These are phyloP conservation scores for Coenonympha arcania DNA, from an alignment of 2,888 invertebrate species.

Conservation along the genomic window DNA sequence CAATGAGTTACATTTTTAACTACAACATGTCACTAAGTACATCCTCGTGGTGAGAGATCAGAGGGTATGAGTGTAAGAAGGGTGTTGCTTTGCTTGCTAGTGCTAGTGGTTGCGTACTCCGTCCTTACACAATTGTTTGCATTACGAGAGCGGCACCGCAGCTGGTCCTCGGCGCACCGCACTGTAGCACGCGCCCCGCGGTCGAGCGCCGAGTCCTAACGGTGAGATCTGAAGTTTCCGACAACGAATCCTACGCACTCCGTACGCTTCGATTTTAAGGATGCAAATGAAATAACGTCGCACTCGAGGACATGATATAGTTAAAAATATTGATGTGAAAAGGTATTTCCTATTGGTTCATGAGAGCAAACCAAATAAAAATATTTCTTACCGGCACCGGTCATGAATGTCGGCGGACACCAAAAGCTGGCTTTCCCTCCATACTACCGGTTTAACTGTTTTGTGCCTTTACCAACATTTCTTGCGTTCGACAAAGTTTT, in stretches of 20 bases:
- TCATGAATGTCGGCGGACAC: slow-evolving; percentile 58
- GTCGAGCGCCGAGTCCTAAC: slow-evolving; percentile 47
- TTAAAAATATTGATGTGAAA: slow-evolving; percentile 73
- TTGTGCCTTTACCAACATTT: slow-evolving; percentile 61
- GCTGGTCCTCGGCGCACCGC: slow-evolving; percentile 24
- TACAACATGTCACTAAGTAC: slow-evolving; percentile 71
- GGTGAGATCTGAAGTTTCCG: slow-evolving; percentile 71
- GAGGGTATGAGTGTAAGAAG: slow-evolving; percentile 41
- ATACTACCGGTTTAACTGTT: slow-evolving; percentile 44
- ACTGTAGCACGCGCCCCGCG: too few relatives aligned
- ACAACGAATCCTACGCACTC: slow-evolving; percentile 47
- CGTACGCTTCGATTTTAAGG: slow-evolving; percentile 54
- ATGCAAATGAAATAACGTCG: slow-evolving; percentile 68
- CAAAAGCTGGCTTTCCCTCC: slow-evolving; percentile 70
- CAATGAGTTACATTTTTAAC: slow-evolving; percentile 65
- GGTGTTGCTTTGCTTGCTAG: slow-evolving; percentile 56
- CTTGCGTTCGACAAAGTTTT: slow-evolving; percentile 39
- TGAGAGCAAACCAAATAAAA: slow-evolving; percentile 57
- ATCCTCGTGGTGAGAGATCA: slow-evolving; percentile 51
- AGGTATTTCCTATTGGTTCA: slow-evolving; percentile 73
- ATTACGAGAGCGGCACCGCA: slow-evolving; percentile 36
- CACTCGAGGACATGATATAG: slow-evolving; percentile 73
- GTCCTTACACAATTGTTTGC: slow-evolving; percentile 76
- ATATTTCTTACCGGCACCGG: slow-evolving; percentile 60
- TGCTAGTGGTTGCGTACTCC: too few relatives aligned